Evolutionary conservation across 2,113 vertebrate genomes (phyloP), one percentile per base, ranked within the genome.

Genomic region (Pelusios castaneus): DNA sequence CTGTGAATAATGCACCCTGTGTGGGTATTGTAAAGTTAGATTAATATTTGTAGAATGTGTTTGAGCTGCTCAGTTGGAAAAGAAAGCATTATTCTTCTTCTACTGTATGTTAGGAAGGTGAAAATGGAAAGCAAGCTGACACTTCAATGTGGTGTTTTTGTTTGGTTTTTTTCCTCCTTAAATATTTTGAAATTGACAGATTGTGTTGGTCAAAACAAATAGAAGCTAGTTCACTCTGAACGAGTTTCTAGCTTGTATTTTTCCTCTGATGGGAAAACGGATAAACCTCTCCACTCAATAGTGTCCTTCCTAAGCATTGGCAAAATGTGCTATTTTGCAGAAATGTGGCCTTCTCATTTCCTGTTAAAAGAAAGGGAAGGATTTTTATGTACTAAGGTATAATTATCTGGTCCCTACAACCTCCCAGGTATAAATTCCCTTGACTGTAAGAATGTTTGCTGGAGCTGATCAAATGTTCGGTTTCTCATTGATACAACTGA

Each of bases 381-480:
- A 31, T 2, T 0, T 34, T n/a, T 41, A 34, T 51, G 43, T n/a
- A 45, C 84, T 29, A 31, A n/a, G 31, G 38, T 81, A 17, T 31
- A 49, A 4, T 60, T 84, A 11, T 3, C 67, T 16, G 60, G 51
- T 38, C 41, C 85, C 19, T 60, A 84, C 85, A 70, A 11, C 29
- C 45, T n/a, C 54, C 47, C 3, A 0, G 47, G 41, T 80, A 27
- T 29, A 22, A 43, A 47, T 76, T 89, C 49, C 14, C 6, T 10
- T 0, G 1, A 34, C 58, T 86, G 86, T 0, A 3, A 31, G 31
- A 70, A 16, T 0, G 0, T 52, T 70, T n/a, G 31, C 24, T 47
- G 52, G n/a, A 8, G n/a, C 47, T 63, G 51, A 31, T 84, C 6
- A 41, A 19, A 8, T 24, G 38, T 41, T 75, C 43, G 38, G 21